Evolutionary conservation across 2,797 vertebrate genomes (phyloP).

Genomic region (Pantherophis vulpinus): DNA sequence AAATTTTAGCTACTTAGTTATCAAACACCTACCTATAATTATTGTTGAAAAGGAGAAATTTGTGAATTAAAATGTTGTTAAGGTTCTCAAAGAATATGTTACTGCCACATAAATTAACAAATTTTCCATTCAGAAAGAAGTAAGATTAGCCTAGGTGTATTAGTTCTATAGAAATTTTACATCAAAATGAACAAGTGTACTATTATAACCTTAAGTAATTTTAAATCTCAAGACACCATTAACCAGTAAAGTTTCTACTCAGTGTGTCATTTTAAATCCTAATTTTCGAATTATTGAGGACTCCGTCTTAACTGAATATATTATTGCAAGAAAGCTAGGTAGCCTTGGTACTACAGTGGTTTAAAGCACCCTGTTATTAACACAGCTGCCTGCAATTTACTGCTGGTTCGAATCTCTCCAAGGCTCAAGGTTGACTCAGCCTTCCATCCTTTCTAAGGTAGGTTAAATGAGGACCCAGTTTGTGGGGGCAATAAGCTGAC

Average conservation of each 20-base stretch:
- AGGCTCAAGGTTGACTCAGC: too few relatives aligned
- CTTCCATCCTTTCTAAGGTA: too few relatives aligned
- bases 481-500: too few relatives aligned
- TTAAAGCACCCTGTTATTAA: too few relatives aligned
- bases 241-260: background rate
- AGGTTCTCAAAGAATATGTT: background rate
- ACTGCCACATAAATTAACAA: background rate
- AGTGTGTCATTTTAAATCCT: background rate
- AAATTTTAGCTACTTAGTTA: background rate
- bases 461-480: too few relatives aligned
- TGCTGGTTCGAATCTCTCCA: too few relatives aligned
- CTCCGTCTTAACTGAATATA: background rate
- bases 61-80: background rate
- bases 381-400: too few relatives aligned
- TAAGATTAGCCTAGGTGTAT: background rate
- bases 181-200: background rate
- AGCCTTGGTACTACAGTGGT: too few relatives aligned
- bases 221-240: background rate
- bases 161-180: background rate
- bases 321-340: background rate
- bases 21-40: accelerated
- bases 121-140: background rate
- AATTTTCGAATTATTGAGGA: background rate
- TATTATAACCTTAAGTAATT: background rate
- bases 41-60: background rate